A percentile compares a stretch with the other conserved stretches of the same genome.
phyloP scores from a whole-genome alignment of 2,888 invertebrate genomes.

The Axea sp. region DNA sequence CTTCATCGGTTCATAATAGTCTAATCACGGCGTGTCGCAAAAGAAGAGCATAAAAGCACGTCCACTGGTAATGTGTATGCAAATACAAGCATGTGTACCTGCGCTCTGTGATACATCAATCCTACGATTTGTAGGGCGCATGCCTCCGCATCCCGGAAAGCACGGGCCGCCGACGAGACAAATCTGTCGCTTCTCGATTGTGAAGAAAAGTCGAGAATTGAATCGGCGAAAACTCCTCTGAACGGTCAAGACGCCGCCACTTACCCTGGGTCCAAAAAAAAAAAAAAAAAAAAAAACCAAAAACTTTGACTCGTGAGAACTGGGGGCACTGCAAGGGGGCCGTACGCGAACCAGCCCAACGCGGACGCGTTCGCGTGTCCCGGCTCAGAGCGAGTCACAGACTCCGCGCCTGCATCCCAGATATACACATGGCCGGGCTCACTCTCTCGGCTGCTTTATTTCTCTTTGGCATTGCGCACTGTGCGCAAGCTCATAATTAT shows the following conservation, averaged over 20 bases:
- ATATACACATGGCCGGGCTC: constrained; percentile 71
- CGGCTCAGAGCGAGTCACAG: constrained; percentile 61
- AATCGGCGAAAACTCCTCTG: background rate
- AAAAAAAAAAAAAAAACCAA: constrained; percentile 12
- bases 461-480: constrained; percentile 63
- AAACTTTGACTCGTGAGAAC: constrained; percentile 17
- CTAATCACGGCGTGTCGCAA: constrained; percentile 55
- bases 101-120: constrained; percentile 79
- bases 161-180: constrained; percentile 65
- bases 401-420: constrained; percentile 70
- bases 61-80: constrained; percentile 62
- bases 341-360: constrained; percentile 21
- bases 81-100: constrained; percentile 73
- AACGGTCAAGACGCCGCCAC: background rate
- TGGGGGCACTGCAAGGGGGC: constrained; percentile 8
- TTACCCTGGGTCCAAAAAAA: background rate
- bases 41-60: constrained; percentile 51
- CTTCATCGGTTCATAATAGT: constrained; percentile 35
- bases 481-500: constrained; percentile 79
- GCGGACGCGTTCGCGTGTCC: constrained; percentile 59
- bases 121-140: constrained; percentile 76
- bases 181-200: constrained; percentile 49
- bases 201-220: background rate
- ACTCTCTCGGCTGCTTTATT: constrained; percentile 65
- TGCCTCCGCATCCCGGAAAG: constrained; percentile 77